Percentiles rank a stretch among this genome's conserved stretches.
Evolutionary conservation across 2,113 vertebrate species (phyloP).

Genomic region (Oncorhynchus clarkii): DNA sequence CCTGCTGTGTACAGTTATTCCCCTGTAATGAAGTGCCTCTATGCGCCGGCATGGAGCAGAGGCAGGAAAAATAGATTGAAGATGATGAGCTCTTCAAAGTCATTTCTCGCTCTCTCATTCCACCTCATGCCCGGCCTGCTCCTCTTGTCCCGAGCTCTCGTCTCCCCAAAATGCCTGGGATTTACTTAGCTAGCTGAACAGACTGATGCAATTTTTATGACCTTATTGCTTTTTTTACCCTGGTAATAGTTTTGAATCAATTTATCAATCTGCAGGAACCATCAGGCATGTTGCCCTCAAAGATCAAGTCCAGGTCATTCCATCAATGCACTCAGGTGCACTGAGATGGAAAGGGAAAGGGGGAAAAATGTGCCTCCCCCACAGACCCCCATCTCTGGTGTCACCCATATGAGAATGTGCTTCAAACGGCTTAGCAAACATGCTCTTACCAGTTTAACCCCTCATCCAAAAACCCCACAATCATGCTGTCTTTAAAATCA

Average conservation of each 20-base stretch:
- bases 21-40: slow-evolving; percentile 99
- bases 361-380: slow-evolving; percentile 67
- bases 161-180: slow-evolving; percentile 89
- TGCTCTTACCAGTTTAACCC: slow-evolving; percentile 83
- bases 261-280: slow-evolving; percentile 98
- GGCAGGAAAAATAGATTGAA: slow-evolving; percentile 98
- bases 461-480: slow-evolving; percentile 60
- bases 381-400: slow-evolving; percentile 41
- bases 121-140: slow-evolving; percentile 84
- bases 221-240: slow-evolving; percentile 99
- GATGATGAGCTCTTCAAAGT: slow-evolving; percentile 99
- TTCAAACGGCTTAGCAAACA: slow-evolving; percentile 92
- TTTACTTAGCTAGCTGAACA: slow-evolving; percentile 90
- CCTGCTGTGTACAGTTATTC: slow-evolving; percentile 94
- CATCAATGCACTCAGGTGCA: slow-evolving; percentile 94
- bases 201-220: slow-evolving; percentile 99
- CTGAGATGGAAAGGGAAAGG: slow-evolving; percentile 79
- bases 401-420: slow-evolving; percentile 70
- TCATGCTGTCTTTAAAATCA: slow-evolving; percentile 30
- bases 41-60: slow-evolving; percentile 97
- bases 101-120: slow-evolving; percentile 99
- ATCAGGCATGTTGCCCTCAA: slow-evolving; percentile 96
- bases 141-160: slow-evolving; percentile 75
- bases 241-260: slow-evolving; percentile 99
- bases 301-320: slow-evolving; percentile 99